phyloP scores from a whole-genome alignment of 2,888 invertebrate species.

The Amblyteles armatorius region DNA sequence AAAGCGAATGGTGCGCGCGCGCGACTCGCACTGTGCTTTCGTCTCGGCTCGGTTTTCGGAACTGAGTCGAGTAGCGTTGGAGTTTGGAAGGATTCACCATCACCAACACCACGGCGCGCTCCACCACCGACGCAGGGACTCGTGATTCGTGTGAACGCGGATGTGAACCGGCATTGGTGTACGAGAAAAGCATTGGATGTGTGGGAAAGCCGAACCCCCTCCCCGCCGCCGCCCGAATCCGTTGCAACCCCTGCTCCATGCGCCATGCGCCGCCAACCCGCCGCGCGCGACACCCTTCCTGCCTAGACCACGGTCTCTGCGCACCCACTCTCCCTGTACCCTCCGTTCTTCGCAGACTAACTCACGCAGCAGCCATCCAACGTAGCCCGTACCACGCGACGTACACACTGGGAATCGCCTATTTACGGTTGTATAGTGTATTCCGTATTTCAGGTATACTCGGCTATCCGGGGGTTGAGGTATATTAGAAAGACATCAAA shows the following conservation, averaged over 20 bases:
- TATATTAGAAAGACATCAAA: slow-evolving; percentile 11
- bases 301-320: slow-evolving; percentile 32
- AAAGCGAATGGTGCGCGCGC: slow-evolving; percentile 46
- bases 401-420: slow-evolving; percentile 4
- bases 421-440: slow-evolving; percentile 20
- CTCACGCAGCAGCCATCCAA: slow-evolving; percentile 23
- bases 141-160: neutral
- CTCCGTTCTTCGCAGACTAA: slow-evolving; percentile 21
- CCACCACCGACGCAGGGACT: neutral
- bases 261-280: slow-evolving; percentile 55
- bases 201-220: neutral
- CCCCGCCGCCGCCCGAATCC: slow-evolving; percentile 3
- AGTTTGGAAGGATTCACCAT: slow-evolving; percentile 57
- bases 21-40: slow-evolving; percentile 55
- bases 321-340: slow-evolving; percentile 28
- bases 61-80: slow-evolving; percentile 73
- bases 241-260: slow-evolving; percentile 31
- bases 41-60: slow-evolving; percentile 77
- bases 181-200: neutral
- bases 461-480: neutral
- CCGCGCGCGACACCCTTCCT: slow-evolving; percentile 53
- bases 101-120: slow-evolving; percentile 42
- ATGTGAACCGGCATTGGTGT: neutral
- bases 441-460: slow-evolving; percentile 13
- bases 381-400: slow-evolving; percentile 8